Base-by-base conservation (phyloP, 2,797 vertebrate genomes). In the Ctenopoma kingsleyae region DNA sequence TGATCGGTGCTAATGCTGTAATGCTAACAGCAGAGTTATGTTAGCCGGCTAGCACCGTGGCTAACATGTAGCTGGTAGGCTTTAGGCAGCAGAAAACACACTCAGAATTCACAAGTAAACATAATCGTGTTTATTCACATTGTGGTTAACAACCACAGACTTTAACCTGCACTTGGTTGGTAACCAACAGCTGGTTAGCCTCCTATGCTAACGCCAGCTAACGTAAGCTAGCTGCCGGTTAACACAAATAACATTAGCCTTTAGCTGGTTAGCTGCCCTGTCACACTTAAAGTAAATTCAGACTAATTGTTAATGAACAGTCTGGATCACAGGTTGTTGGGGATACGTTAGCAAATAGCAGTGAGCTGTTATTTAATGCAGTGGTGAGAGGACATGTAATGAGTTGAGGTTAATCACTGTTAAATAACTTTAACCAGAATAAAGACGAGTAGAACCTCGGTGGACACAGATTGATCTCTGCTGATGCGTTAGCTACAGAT, bases 211-310 rank as follows among this genome's bases (percentile, higher is more conserved):
- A 49, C 19, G 27, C 43, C 52, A 57, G 67, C 78, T 76, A 83
- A 71, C 61, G 27, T 32, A 56, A 74, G 81, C 68, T 74, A 76
- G 53, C 79, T 58, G 48, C 56, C 54, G 51, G 67, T 44, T 64
- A 25, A 67, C 41, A 41, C 22, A 22, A 67, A 35, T 32, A 61
- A 11, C 16, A 41, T 52, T 57, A 66, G 44, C 57, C 23, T 22
- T 53, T 56, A 70, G 60, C 57, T 66, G 66, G 27, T 74, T 63
- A 62, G 25, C 67, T 48, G 48, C 53, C 54, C 60, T 36, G 47
- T 38, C 32, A 48, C 15, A 19, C 35, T 4, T 13, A n/a, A 22
- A 38, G 3, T 5, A 12, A n/a, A 23, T 13, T 32, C 0, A 15
- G 17, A 8, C n/a, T 43, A 16, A 5, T 1, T 10, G 20, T 46